phyloP scores from a whole-genome alignment of 2,113 vertebrate genomes.

The Ardeotis arabs region DNA sequence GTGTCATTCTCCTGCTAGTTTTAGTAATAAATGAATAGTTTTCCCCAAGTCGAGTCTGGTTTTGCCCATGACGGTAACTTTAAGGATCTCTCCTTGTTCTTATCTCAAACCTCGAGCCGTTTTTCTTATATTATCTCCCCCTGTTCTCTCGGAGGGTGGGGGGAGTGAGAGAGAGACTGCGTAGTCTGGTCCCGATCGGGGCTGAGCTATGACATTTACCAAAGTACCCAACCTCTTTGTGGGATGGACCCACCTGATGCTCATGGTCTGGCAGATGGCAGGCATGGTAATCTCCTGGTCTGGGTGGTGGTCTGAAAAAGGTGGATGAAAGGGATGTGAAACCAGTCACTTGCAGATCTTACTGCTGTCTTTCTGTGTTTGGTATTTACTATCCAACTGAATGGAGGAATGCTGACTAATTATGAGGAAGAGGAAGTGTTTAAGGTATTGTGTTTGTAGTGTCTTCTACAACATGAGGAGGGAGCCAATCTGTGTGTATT shows the following conservation, averaged over 20 bases:
- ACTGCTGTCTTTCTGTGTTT: not conserved
- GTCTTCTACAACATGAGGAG: not conserved
- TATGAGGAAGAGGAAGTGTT: not conserved
- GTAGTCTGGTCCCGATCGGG: too few relatives aligned
- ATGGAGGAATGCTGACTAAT: not conserved
- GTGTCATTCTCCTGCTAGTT: too few relatives aligned
- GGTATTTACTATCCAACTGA: not conserved
- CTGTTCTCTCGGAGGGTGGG: too few relatives aligned
- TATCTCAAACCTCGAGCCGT: too few relatives aligned
- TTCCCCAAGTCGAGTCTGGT: too few relatives aligned
- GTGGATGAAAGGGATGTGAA: not conserved
- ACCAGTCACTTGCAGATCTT: not conserved
- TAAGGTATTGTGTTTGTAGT: not conserved
- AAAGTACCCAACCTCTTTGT: not conserved
- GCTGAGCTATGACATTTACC: not conserved
- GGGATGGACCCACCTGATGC: not conserved
- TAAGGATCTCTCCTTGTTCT: too few relatives aligned
- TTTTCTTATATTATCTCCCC: too few relatives aligned
- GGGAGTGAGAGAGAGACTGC: too few relatives aligned
- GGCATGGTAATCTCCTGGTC: not conserved
- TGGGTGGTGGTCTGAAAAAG: not conserved
- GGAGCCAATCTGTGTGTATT: not conserved
- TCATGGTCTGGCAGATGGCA: not conserved
- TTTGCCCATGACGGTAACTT: too few relatives aligned
- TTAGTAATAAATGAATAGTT: too few relatives aligned